A percentile compares a stretch with the other conserved stretches of the same genome.
Conservation (phyloP, 1,140 invertebrate species). For the Carcinoscorpius rotundicauda region DNA sequence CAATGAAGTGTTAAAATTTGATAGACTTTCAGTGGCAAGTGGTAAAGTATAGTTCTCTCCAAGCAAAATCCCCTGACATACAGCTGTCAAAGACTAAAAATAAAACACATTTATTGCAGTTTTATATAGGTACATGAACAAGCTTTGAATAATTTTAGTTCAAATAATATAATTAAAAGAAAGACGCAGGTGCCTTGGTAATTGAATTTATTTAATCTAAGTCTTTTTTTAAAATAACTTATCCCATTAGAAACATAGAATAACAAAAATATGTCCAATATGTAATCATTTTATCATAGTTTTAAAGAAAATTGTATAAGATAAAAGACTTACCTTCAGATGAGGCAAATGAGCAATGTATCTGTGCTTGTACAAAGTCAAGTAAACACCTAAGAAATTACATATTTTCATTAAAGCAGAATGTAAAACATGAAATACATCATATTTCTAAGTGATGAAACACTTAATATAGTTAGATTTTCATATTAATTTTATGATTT, state of each 20-base stretch:
- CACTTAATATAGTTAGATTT: too few species aligned
- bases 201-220: too few species aligned
- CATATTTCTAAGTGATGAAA: too few species aligned
- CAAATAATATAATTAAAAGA: slow-evolving; percentile 12
- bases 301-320: too few species aligned
- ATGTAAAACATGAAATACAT: too few species aligned
- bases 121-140: too few species aligned
- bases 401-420: too few species aligned
- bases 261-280: too few species aligned
- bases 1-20: slow-evolving; percentile 46
- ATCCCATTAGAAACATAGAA: too few species aligned
- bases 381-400: slow-evolving; percentile 53
- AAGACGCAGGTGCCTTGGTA: neutral
- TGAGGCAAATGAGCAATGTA: slow-evolving; percentile 95
- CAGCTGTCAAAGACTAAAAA: slow-evolving; percentile 52
- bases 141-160: slow-evolving; percentile 15
- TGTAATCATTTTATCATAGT: too few species aligned
- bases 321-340: slow-evolving; percentile 54
- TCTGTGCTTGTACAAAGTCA: slow-evolving; percentile 80
- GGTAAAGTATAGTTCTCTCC: slow-evolving; percentile 38
- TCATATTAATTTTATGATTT: too few species aligned
- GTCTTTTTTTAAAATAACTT: too few species aligned
- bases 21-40: slow-evolving; percentile 36
- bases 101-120: slow-evolving; percentile 12
- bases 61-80: slow-evolving; percentile 41